These are phyloP conservation scores for Leptoclinus maculatus DNA, from an alignment of 2,797 vertebrate species.

Conservation along the genomic window DNA sequence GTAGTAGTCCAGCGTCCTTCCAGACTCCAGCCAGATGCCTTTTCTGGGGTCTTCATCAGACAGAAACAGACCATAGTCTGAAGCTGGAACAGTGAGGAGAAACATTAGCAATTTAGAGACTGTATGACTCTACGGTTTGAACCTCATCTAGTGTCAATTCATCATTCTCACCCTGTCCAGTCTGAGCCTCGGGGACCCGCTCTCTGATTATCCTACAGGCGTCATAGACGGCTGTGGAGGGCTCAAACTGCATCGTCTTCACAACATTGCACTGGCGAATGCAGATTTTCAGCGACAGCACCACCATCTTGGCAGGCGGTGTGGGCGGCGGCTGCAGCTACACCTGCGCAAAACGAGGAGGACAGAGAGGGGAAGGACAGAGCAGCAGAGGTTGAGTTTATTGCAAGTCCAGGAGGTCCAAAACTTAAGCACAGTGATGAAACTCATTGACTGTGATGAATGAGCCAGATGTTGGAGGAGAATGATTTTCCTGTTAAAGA, in stretches of 20 bases:
- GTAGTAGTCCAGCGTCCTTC: constrained; percentile 97
- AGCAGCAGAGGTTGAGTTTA: neutral
- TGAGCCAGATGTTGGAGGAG: constrained; percentile 24
- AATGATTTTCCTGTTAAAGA: neutral
- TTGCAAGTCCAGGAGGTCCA: neutral
- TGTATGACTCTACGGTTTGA: neutral
- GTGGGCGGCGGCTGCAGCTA: constrained; percentile 52
- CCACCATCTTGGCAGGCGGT: constrained; percentile 89
- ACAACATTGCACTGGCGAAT: constrained; percentile 98
- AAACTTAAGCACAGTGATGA: constrained; percentile 1
- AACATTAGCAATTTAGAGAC: constrained; percentile 8
- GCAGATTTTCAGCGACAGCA: constrained; percentile 96
- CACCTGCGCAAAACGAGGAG: constrained; percentile 59
- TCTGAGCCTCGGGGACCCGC: constrained; percentile 95
- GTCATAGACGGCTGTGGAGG: constrained; percentile 94
- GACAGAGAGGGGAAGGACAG: neutral
- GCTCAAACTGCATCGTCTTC: constrained; percentile 99
- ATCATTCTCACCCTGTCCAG: constrained; percentile 89
- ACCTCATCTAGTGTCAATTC: neutral
- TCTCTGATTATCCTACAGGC: constrained; percentile 96
- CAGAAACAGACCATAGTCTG: constrained; percentile 96
- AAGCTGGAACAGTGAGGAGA: constrained; percentile 82
- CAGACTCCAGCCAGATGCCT: constrained; percentile 99
- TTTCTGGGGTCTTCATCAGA: constrained; percentile 98
- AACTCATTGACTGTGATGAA: constrained; percentile 19